Evolutionary conservation across 2,888 invertebrate species (phyloP), one percentile per base, ranked within the genome.

Genomic region (Eumacrocentrus americanus): DNA sequence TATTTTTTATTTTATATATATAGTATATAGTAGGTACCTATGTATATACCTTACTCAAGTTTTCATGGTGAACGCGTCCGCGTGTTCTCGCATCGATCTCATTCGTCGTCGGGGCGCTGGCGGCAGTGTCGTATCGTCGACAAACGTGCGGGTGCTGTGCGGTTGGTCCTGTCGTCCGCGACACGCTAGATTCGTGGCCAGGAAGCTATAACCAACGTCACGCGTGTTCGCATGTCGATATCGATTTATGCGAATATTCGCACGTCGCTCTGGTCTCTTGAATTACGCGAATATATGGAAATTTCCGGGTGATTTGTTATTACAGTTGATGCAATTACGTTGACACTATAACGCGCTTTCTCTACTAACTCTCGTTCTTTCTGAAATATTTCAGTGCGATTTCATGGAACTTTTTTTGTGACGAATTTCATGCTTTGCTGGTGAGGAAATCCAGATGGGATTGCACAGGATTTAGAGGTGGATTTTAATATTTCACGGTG

Each of bases 131-230:
- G 35, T 60, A 55, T 59, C 48, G 47, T 48, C 23, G 54, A 25
- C 22, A 4, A 50, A 20, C 35, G 23, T 14, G 44, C 34, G 25
- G 34, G 35, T 40, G 16, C 60, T 68, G 70, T n/a, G n/a, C 63
- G 69, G 69, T 69, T 48, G 35, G 11, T 42, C 48, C 42, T 18
- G 58, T 47, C 37, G 67, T 62, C 61, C 58, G 60, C 67, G 62
- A 64, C 61, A 65, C 53, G 61, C 65, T 68, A 67, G 66, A 67
- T 70, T 67, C 62, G 61, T 51, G 63, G 62, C 61, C 60, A 64
- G 64, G 66, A 67, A 66, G 64, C 56, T 64, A 62, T 68, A 70
- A 66, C 67, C 60, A 65, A 67, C 61, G 23, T 50, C 51, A 51
- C 50, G 44, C 60, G 35, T 48, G 29, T 23, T 29, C 1, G 37